Conservation (phyloP, 2,797 vertebrate genomes). For the Buceros bicornis region DNA sequence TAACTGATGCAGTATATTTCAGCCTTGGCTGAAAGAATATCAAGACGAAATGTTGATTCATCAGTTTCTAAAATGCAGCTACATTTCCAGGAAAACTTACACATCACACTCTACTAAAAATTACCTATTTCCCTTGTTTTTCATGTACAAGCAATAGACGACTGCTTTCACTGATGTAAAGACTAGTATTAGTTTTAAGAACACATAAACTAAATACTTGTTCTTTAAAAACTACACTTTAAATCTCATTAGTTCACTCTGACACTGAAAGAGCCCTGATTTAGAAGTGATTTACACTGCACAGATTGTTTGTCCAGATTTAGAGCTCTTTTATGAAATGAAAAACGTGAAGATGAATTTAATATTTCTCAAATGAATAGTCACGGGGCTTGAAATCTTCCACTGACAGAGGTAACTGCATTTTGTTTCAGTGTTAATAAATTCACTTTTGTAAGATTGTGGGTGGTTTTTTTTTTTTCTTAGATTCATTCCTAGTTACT, state of each 20-base stretch:
- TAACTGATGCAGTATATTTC: conserved; percentile 22
- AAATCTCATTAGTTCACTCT: conserved; percentile 68
- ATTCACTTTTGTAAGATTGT: conserved; percentile 45
- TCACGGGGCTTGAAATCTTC: conserved; percentile 39
- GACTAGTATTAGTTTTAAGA: conserved; percentile 57
- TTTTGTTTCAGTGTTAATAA: conserved; percentile 73
- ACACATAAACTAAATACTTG: conserved; percentile 45
- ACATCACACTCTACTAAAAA: conserved; percentile 31
- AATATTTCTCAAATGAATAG: conserved; percentile 67
- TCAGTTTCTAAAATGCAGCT: conserved; percentile 49
- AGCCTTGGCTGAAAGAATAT: conserved; percentile 38
- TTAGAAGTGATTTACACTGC: conserved; percentile 62
- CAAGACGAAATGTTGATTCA: conserved; percentile 54
- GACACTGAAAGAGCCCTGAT: conserved; percentile 26
- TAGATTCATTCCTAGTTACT: conserved; percentile 47
- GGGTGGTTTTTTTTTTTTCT: accelerated
- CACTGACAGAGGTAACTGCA: conserved; percentile 62
- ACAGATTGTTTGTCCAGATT: conserved; percentile 66
- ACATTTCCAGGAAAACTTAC: conserved; percentile 30
- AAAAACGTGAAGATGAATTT: conserved; percentile 64
- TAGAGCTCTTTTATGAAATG: conserved; percentile 48
- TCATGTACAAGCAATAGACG: background rate
- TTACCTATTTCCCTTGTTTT: conserved; percentile 16
- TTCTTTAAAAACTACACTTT: conserved; percentile 55
- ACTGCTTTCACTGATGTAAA: conserved; percentile 37